phyloP scores from a whole-genome alignment of 2,113 vertebrate species.

The Ictalurus furcatus region DNA sequence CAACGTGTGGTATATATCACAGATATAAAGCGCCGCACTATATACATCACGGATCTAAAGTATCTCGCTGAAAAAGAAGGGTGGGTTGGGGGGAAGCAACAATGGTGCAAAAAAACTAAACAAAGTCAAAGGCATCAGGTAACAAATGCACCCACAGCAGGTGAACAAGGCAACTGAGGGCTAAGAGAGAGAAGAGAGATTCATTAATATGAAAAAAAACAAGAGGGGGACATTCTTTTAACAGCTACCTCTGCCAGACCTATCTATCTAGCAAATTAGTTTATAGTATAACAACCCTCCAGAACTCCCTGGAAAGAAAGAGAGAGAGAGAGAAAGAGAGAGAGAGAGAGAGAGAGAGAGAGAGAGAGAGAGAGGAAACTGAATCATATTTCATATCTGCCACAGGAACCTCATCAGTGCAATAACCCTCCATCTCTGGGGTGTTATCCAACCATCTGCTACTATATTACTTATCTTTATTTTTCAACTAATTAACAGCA shows the following conservation, averaged over 20 bases:
- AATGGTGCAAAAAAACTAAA: slow-evolving; percentile 33
- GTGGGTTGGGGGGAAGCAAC: not conserved
- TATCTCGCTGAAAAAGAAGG: not conserved
- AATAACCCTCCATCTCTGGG: slow-evolving; percentile 99
- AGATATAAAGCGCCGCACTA: not conserved
- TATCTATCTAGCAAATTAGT: slow-evolving; percentile 83
- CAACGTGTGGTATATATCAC: slow-evolving; percentile 7
- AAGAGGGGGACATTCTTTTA: slow-evolving; percentile 73
- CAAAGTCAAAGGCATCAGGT: slow-evolving; percentile 67
- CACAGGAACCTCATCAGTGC: slow-evolving; percentile 98
- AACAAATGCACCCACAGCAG: slow-evolving; percentile 62
- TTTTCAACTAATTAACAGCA: slow-evolving; percentile 99
- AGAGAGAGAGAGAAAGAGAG: slow-evolving; percentile 68
- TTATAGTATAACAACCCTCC: slow-evolving; percentile 80
- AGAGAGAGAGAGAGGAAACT: slow-evolving; percentile 75
- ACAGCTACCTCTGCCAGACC: slow-evolving; percentile 78
- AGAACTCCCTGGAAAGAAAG: slow-evolving; percentile 72
- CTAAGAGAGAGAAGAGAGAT: slow-evolving; percentile 64
- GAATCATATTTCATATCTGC: slow-evolving; percentile 99
- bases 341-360: slow-evolving; percentile 34
- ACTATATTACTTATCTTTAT: slow-evolving; percentile 99
- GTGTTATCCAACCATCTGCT: slow-evolving; percentile 99
- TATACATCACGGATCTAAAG: slow-evolving; percentile 3
- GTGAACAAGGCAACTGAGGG: slow-evolving; percentile 46
- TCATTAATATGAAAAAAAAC: slow-evolving; percentile 74